Evolutionary conservation across 2,888 invertebrate genomes (phyloP), one percentile per base, ranked within the genome.

Genomic region (Actias luna): DNA sequence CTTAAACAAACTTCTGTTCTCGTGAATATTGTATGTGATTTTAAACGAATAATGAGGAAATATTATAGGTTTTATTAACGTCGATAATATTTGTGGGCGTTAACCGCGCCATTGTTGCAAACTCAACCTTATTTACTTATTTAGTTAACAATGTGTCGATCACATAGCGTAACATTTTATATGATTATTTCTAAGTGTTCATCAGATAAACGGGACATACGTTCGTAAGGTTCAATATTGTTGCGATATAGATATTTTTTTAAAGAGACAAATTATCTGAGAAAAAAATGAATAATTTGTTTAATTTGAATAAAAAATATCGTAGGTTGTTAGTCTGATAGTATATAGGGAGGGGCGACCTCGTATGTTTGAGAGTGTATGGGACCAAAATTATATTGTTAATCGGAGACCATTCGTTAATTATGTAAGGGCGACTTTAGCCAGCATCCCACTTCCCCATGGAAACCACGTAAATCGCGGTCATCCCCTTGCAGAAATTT

Each of bases 341-440:
- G 42, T 42, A 42, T 18, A 42, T 27, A 65, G 70, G 67, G 70
- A 64, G 69, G 62, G 69, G 64, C 72, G 72, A 72, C 69, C 67
- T 77, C 78, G 76, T 77, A 79, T 75, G 75, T 72, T 73, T 75
- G 74, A 72, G n/a, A n/a, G 71, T 70, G 71, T 70, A 69, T 78
- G 92, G 92, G 92, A 91, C 92, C 92, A 92, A 92, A 87, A 84
- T 87, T 88, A 79, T 75, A 63, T 57, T 60, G 60, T n/a, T n/a
- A n/a, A n/a, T 61, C n/a, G n/a, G n/a, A n/a, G n/a, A n/a, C n/a
- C n/a, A n/a, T n/a, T n/a, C n/a, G n/a, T n/a, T n/a, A n/a, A n/a
- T n/a, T n/a, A n/a, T n/a, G n/a, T n/a, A n/a, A n/a, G n/a, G n/a
- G n/a, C n/a, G n/a, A n/a, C n/a, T n/a, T n/a, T n/a, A n/a, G n/a